Percentiles rank a stretch among this genome's conserved stretches.
These are phyloP conservation scores for Coturnix japonica DNA, from an alignment of 2,113 vertebrate species.

Conservation along the genomic window DNA sequence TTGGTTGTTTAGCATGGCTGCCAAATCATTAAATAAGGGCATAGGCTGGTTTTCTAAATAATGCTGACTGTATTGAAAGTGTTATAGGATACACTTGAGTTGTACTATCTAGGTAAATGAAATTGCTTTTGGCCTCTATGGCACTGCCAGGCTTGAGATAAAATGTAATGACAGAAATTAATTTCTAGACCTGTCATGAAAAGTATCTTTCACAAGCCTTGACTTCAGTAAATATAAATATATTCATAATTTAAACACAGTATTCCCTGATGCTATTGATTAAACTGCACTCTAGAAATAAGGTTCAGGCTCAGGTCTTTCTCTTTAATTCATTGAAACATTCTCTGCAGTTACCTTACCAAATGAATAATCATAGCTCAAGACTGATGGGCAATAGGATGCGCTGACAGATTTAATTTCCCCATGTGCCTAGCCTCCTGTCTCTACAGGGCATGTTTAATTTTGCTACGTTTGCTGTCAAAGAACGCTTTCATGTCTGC, in stretches of 20 bases:
- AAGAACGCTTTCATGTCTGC: not conserved
- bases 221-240: not conserved
- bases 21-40: slow-evolving; percentile 64
- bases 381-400: not conserved
- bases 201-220: not conserved
- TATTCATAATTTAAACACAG: not conserved
- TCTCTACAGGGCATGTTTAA: not conserved
- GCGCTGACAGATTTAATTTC: slow-evolving; percentile 5
- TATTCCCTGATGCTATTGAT: not conserved
- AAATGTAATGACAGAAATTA: not conserved
- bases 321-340: not conserved
- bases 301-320: not conserved
- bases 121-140: not conserved
- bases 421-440: not conserved
- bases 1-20: slow-evolving; percentile 46
- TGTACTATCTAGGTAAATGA: not conserved
- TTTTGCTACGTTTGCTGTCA: slow-evolving; percentile 29
- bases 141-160: not conserved
- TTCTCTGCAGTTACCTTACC: not conserved
- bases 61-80: slow-evolving; percentile 16
- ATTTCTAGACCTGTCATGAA: not conserved
- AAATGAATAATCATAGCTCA: slow-evolving; percentile 31
- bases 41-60: slow-evolving; percentile 54
- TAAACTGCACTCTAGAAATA: not conserved
- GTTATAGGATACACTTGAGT: not conserved